phyloP scores from a whole-genome alignment of 2,113 vertebrate species.

The Prunella fulvescens region DNA sequence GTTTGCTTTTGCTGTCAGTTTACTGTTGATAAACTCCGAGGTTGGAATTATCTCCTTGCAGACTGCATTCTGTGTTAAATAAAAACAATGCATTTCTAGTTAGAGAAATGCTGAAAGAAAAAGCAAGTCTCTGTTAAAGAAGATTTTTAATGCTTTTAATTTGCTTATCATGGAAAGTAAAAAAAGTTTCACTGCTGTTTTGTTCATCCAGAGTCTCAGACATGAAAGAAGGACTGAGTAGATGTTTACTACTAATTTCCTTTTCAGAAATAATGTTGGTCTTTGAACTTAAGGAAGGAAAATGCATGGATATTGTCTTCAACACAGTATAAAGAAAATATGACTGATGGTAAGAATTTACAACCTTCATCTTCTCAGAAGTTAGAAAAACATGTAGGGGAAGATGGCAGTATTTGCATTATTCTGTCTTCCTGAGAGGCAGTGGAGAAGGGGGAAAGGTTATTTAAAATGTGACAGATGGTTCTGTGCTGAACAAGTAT shows the following conservation, averaged over 20 bases:
- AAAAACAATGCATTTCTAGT: neutral
- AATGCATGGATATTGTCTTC: neutral
- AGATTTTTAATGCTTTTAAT: neutral
- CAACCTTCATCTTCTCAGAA: neutral
- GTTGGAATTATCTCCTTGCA: conserved; percentile 97
- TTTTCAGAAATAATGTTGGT: neutral
- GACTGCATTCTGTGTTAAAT: conserved; percentile 83
- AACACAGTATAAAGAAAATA: neutral
- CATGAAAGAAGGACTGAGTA: neutral
- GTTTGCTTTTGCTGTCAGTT: conserved; percentile 98
- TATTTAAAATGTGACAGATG: neutral
- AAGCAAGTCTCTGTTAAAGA: neutral
- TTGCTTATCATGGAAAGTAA: neutral
- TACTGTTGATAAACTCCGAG: conserved; percentile 96
- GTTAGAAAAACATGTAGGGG: neutral
- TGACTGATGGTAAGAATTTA: neutral
- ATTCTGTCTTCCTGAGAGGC: neutral
- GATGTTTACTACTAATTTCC: neutral
- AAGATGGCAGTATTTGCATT: neutral
- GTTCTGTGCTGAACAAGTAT: neutral
- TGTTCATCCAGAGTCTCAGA: neutral
- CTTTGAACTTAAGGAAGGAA: neutral
- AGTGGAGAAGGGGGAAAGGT: rapidly evolving
- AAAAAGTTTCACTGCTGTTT: neutral
- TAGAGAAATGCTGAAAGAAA: neutral